Percentiles rank a stretch among this genome's conserved stretches.
phyloP scores from a whole-genome alignment of 2,113 vertebrate genomes.

The Cyphomyrus plagiostoma region DNA sequence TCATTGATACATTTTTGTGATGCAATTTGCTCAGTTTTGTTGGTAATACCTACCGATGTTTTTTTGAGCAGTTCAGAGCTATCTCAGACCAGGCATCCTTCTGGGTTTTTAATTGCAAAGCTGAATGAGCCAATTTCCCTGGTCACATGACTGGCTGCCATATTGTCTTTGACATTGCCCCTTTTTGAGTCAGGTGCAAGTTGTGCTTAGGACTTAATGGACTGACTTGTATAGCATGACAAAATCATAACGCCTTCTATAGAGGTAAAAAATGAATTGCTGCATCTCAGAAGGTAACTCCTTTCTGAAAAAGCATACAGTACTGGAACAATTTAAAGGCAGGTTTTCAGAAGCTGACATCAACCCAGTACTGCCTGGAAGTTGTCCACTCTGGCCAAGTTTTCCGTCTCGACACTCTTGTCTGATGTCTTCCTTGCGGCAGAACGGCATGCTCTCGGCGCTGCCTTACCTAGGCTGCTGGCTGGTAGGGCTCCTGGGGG shows the following conservation, averaged over 20 bases:
- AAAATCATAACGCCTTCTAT: not conserved
- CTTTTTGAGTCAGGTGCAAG: not conserved
- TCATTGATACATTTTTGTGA: not conserved
- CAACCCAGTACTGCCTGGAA: not conserved
- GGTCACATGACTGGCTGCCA: not conserved
- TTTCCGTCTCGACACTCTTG: too few species aligned
- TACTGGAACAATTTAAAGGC: not conserved
- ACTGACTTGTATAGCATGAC: not conserved
- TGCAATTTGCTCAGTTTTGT: not conserved
- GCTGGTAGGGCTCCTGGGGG: constrained; percentile 74
- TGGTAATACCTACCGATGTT: not conserved
- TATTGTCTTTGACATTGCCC: not conserved
- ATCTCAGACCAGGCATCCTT: not conserved
- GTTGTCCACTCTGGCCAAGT: not conserved
- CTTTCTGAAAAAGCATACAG: not conserved
- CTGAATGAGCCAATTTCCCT: not conserved
- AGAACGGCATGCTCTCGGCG: constrained; percentile 91
- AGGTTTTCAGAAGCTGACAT: not conserved
- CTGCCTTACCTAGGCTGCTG: constrained; percentile 88
- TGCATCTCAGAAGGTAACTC: not conserved
- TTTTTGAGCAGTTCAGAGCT: not conserved
- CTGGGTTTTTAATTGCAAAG: not conserved
- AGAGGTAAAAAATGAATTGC: not conserved
- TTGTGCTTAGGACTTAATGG: not conserved
- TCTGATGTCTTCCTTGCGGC: not conserved